These are phyloP conservation scores for Corythornis cristatus DNA, from an alignment of 2,113 vertebrate species.

Conservation along the genomic window DNA sequence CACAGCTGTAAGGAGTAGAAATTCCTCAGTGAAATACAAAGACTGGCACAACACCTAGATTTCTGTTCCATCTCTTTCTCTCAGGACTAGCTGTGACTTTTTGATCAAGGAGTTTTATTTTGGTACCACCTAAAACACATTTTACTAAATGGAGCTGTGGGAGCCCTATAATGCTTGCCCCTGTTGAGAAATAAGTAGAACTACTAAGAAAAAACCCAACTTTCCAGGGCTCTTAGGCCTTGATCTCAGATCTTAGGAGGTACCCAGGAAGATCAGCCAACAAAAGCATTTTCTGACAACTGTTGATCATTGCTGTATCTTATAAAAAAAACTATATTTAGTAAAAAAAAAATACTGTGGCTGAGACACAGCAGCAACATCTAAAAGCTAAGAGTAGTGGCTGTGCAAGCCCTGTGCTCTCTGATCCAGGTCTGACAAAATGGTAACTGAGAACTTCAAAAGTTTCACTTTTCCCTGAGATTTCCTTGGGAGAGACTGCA, in stretches of 20 bases:
- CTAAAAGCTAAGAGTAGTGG: not conserved
- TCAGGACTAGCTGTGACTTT: not conserved
- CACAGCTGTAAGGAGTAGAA: not conserved
- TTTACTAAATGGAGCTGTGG: not conserved
- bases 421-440: not conserved
- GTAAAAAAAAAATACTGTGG: not conserved
- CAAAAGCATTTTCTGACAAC: not conserved
- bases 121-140: not conserved
- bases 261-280: not conserved
- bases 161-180: not conserved
- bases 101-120: not conserved
- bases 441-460: not conserved
- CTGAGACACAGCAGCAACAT: not conserved
- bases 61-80: not conserved
- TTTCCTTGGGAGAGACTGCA: not conserved
- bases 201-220: not conserved
- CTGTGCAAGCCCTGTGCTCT: not conserved
- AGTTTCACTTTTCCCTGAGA: not conserved
- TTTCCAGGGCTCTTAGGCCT: not conserved
- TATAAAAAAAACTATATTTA: not conserved
- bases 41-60: not conserved
- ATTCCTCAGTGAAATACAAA: not conserved
- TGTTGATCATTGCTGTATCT: not conserved
- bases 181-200: not conserved
- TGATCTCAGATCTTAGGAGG: not conserved